Evolutionary conservation across 2,113 vertebrate species (phyloP), one percentile per base, ranked within the genome.

Genomic region (Gadus macrocephalus): DNA sequence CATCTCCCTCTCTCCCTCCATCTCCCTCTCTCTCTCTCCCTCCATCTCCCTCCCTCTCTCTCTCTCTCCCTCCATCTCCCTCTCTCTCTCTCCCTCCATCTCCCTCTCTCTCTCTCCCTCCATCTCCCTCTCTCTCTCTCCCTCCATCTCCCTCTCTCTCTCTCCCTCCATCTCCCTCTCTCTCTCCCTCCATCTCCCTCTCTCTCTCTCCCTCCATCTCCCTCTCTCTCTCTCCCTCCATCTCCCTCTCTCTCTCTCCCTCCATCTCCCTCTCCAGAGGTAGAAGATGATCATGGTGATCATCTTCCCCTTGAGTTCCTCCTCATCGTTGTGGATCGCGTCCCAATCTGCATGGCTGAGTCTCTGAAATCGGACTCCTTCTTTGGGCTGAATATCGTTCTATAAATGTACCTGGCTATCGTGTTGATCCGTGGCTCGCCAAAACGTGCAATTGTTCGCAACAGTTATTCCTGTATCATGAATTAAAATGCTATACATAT

Each of bases 341-440:
- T 77, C 79, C 17, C 79, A 15, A 69, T 70, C 70, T 84, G 83
- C 84, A 81, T 85, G 81, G 74, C 74, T 71, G 25, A 68, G 74
- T 66, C 67, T 27, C 63, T 19, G 53, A 35, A 55, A 65, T 64
- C 35, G 59, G 56, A 35, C 65, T 63, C 66, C 14, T n/a, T 15
- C 14, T n/a, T 15, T 59, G 73, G 31, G 77, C 74, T 71, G 55
- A 16, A 35, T 53, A 20, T 71, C 66, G 16, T 69, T 73, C 14
- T 59, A 35, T 35, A 35, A 35, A 35, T 35, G 6, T 35, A 35
- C 31, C 31, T 4, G 31, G 31, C 31, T 35, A 60, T 74, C 62
- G 15, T 66, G 60, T 72, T 79, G 80, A 76, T n/a, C 69, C 66
- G 22, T 68, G 55, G 61, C 70, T 83, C 82, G 81, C 83, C 79